These are phyloP conservation scores for Pimephales promelas DNA, from an alignment of 2,113 vertebrate genomes.

Conservation along the genomic window DNA sequence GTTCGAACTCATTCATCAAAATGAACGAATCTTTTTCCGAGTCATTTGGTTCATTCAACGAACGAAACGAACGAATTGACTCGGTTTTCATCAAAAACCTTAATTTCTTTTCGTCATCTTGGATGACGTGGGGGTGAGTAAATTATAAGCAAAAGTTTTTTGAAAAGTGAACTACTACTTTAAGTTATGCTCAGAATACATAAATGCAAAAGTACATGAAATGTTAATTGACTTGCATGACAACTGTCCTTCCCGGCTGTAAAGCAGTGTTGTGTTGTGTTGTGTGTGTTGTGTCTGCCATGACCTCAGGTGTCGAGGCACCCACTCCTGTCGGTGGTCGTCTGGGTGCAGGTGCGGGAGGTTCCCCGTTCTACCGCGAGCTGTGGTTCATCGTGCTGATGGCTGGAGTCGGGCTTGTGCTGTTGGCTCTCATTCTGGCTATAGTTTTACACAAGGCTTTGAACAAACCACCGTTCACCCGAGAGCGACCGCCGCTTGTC, in stretches of 20 bases:
- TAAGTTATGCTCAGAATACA: too few relatives aligned
- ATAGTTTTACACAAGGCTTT: constrained; percentile 87
- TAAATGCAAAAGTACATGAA: too few relatives aligned
- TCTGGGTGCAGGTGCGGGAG: constrained; percentile 69
- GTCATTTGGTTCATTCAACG: too few relatives aligned
- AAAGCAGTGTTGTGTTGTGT: background rate
- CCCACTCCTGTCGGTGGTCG: constrained; percentile 78
- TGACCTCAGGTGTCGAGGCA: constrained; percentile 73
- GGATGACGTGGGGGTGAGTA: too few relatives aligned
- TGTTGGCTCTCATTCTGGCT: constrained; percentile 85
- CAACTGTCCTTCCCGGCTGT: background rate
- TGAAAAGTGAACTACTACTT: too few relatives aligned
- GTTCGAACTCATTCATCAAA: too few relatives aligned
- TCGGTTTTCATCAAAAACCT: too few relatives aligned
- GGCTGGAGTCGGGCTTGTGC: constrained; percentile 83
- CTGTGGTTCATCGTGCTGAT: constrained; percentile 93
- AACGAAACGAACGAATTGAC: too few relatives aligned
- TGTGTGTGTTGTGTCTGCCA: background rate
- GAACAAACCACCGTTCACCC: constrained; percentile 64
- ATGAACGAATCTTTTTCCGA: too few relatives aligned
- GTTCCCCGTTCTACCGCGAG: constrained; percentile 79
- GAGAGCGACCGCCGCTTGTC: constrained; percentile 75
- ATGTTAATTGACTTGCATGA: too few relatives aligned
- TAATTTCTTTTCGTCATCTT: too few relatives aligned
- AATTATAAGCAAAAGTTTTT: too few relatives aligned